A percentile compares a stretch with the other conserved stretches of the same genome.
These are phyloP conservation scores for zebrafish (Danio rerio) DNA, from an alignment of 2,113 vertebrate species.

Conservation along the genomic window GRCz12tu NC_133186.1:8172001-8172500, in stretches of 20 bases:
- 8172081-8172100: constrained; percentile 46
- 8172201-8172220: background rate
- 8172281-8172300: constrained; percentile 3
- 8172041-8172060: constrained; percentile 50
- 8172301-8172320: background rate
- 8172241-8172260: background rate
- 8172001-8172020: constrained; percentile 41
- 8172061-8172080: constrained; percentile 49
- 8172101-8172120: constrained; percentile 14
- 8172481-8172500: too few species aligned
- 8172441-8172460: too few species aligned
- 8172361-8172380: too few species aligned
- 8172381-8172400: too few species aligned
- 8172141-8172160: constrained; percentile 22
- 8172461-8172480: too few species aligned
- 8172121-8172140: constrained; percentile 10
- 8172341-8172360: background rate
- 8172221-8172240: constrained; percentile 1
- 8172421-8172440: too few species aligned
- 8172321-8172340: background rate
- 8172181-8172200: constrained; percentile 24
- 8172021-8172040: constrained; percentile 17
- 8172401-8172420: too few species aligned
- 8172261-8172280: background rate
- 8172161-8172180: constrained; percentile 52